Percentiles rank a stretch among this genome's conserved stretches.
phyloP scores from a whole-genome alignment of 2,113 vertebrate genomes.

The Ophthalmolycus amberensis region DNA sequence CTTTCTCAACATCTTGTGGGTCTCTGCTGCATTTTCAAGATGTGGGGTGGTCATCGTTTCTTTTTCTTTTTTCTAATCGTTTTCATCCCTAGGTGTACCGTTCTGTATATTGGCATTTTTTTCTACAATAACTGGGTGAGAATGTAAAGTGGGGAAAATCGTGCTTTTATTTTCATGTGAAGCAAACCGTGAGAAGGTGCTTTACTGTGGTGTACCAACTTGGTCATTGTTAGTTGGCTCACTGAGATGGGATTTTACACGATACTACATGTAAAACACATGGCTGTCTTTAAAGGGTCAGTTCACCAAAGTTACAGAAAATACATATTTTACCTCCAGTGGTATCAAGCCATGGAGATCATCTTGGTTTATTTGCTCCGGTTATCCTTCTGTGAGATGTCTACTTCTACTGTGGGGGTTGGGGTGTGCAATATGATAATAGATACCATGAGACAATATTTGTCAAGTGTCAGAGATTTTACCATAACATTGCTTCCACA shows the following conservation, averaged over 20 bases:
- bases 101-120: conserved; percentile 82
- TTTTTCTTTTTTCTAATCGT: conserved; percentile 47
- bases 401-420: not conserved
- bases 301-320: conserved; percentile 27
- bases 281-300: conserved; percentile 28
- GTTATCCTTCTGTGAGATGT: not conserved
- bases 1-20: conserved; percentile 66
- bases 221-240: conserved; percentile 69
- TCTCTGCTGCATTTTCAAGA: conserved; percentile 65
- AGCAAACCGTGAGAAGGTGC: conserved; percentile 80
- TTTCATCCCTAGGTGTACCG: conserved; percentile 77
- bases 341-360: not conserved
- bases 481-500: not conserved
- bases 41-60: conserved; percentile 49
- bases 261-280: conserved; percentile 13
- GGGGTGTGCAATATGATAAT: not conserved
- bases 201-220: conserved; percentile 82
- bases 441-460: not conserved
- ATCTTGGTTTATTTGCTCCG: not conserved
- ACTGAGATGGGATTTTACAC: conserved; percentile 62
- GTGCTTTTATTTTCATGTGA: conserved; percentile 82
- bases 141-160: conserved; percentile 74
- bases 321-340: not conserved
- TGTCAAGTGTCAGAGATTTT: not conserved
- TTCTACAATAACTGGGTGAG: conserved; percentile 82